These are phyloP conservation scores for Thecophora atra DNA, from an alignment of 2,888 invertebrate genomes.

Conservation along the genomic window DNA sequence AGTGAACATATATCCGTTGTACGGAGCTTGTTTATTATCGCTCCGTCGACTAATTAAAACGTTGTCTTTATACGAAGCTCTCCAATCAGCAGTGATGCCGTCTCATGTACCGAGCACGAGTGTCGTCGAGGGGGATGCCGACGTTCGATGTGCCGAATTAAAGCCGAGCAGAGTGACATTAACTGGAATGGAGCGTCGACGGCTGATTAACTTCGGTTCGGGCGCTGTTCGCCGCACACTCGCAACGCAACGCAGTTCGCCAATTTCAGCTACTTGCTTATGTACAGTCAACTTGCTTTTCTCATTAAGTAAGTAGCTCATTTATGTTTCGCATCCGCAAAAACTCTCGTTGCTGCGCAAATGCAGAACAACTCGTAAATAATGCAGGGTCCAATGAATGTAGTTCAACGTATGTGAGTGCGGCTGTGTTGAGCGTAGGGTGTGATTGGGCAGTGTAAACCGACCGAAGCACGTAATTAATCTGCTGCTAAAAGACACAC, in stretches of 20 bases:
- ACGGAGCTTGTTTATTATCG: no score
- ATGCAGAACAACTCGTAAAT: neutral
- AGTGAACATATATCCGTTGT: no score
- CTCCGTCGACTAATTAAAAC: slow-evolving; percentile 25
- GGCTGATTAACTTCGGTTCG: no score
- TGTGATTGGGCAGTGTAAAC: neutral
- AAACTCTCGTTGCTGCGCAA: slow-evolving; percentile 22
- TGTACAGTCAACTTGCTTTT: neutral
- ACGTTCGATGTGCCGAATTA: slow-evolving; percentile 3
- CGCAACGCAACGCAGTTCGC: slow-evolving; percentile 1
- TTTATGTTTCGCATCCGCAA: neutral
- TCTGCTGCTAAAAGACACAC: neutral
- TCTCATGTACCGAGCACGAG: neutral
- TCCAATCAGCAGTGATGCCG: slow-evolving; percentile 33
- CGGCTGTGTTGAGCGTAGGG: neutral
- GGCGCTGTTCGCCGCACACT: neutral
- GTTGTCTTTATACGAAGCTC: slow-evolving; percentile 39
- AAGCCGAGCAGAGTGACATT: slow-evolving; percentile 2
- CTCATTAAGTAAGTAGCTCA: slow-evolving; percentile 9
- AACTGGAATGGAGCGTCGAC: neutral
- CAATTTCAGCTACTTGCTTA: slow-evolving; percentile 3
- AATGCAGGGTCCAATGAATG: neutral
- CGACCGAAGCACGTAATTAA: slow-evolving; percentile 10
- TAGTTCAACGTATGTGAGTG: neutral
- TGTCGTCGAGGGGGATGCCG: neutral